phyloP scores from a whole-genome alignment of 2,888 invertebrate genomes.

The Lycocerus yunnanus region DNA sequence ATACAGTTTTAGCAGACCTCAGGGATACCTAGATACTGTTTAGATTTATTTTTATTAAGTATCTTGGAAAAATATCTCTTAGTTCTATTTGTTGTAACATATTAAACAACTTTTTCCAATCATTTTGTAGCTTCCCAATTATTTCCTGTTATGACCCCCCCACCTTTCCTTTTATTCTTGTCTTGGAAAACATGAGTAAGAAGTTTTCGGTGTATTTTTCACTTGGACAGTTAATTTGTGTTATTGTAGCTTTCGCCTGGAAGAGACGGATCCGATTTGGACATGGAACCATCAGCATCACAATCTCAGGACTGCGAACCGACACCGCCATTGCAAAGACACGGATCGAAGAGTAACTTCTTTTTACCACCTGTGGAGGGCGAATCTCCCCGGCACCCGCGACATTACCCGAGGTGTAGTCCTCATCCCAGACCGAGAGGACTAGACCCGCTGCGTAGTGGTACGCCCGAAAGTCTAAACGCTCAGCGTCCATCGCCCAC shows the following conservation, averaged over 20 bases:
- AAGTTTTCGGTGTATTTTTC: background rate
- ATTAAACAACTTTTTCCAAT: too few species aligned
- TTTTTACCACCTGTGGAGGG: conserved; percentile 75
- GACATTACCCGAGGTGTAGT: conserved; percentile 74
- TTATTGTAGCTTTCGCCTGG: conserved; percentile 76
- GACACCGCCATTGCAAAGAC: conserved; percentile 82
- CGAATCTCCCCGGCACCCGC: conserved; percentile 56
- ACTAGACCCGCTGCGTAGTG: conserved; percentile 61
- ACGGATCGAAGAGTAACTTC: conserved; percentile 85
- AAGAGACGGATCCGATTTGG: conserved; percentile 80
- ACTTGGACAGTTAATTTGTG: background rate
- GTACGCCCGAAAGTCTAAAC: conserved; percentile 52
- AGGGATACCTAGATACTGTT: too few species aligned
- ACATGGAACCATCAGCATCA: conserved; percentile 64
- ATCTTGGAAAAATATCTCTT: too few species aligned
- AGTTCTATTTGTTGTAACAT: too few species aligned
- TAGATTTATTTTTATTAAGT: too few species aligned
- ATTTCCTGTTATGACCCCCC: background rate
- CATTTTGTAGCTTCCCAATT: background rate
- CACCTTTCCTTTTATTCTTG: background rate
- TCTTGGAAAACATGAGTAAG: background rate
- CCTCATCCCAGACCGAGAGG: conserved; percentile 77
- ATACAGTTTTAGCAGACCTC: too few species aligned
- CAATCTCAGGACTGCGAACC: conserved; percentile 93
- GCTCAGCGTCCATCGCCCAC: conserved; percentile 74